Evolutionary conservation across 2,113 vertebrate genomes (phyloP), one percentile per base, ranked within the genome.

Genomic region (Sinosuthora webbiana): DNA sequence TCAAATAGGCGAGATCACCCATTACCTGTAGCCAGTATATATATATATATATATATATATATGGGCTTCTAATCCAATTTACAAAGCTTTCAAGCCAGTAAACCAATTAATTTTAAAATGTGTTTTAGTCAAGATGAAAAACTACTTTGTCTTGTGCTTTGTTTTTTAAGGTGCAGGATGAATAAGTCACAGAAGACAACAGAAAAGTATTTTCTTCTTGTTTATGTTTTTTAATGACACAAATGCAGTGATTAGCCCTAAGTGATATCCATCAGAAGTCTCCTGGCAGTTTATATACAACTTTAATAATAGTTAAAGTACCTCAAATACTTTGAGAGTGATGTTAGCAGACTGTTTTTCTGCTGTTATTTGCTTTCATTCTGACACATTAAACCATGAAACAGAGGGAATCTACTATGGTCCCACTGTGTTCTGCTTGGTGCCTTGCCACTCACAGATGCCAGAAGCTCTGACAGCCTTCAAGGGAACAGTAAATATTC

Each of bases 81-180:
- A 92, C 85, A 65, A 89, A 88, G 71, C 60, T 96, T 90, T 94
- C 94, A 94, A 94, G 68, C 35, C 93, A 94, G 88, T 86, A 90
- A 86, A 90, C 60, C 75, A 83, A 95, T 96, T 95, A 91, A 88
- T 95, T 96, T 93, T 24, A 85, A 92, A 97, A 87, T 76, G 71
- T 5, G 6, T 95, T 94, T 93, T 74, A 91, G 47, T 78, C 82
- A 80, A 84, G 86, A 95, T 79, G 63, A 90, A 93, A 92, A 96
- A 84, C 42, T 74, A 83, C 37, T 71, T 87, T 70, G 60, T 60
- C n/a, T 28, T 84, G 28, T 55, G 56, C 47, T 65, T 87, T 53
- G 50, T 52, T 81, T 93, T 69, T 74, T 89, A 94, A 94, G 84
- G 56, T 79, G 37, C 59, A 63, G 62, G 78, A 84, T 87, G 94